phyloP scores from a whole-genome alignment of 2,888 invertebrate species.

The Drosophila ezoana region DNA sequence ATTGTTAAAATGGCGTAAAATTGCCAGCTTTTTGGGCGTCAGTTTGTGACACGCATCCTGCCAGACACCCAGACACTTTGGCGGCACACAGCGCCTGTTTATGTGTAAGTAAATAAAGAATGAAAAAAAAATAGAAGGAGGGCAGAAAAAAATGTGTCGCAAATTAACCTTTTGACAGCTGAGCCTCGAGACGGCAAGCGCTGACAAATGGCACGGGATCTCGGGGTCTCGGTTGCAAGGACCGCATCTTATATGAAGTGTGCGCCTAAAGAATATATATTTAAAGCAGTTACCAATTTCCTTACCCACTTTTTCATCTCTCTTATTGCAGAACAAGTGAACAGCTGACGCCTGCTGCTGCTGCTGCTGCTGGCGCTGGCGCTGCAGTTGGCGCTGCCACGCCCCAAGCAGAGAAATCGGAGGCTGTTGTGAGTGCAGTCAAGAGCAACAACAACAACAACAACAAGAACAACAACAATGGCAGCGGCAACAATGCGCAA shows the following conservation, averaged over 20 bases:
- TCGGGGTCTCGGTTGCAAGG: background rate
- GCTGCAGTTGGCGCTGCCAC: conserved; percentile 35
- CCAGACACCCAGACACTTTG: conserved; percentile 43
- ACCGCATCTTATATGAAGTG: conserved; percentile 13
- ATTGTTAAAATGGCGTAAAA: conserved; percentile 81
- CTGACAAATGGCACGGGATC: conserved; percentile 51
- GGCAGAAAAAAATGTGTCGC: conserved; percentile 66
- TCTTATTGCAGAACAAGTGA: conserved; percentile 68
- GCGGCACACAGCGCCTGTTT: background rate
- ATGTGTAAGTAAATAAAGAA: no score
- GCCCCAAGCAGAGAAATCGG: conserved; percentile 42
- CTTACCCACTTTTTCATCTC: background rate
- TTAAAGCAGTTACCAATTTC: conserved; percentile 1
- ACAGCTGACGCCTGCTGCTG: conserved; percentile 45
- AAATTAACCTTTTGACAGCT: conserved; percentile 81
- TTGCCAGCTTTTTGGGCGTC: conserved; percentile 70
- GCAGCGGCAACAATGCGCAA: conserved; percentile 57
- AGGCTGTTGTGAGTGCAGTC: conserved; percentile 28
- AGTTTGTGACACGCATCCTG: conserved; percentile 47
- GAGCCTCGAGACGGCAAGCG: conserved; percentile 22
- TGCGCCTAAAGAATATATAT: background rate
- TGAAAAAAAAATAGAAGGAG: conserved; percentile 5
- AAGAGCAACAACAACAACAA: conserved; percentile 35
- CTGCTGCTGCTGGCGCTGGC: conserved; percentile 38
- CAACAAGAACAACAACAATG: conserved; percentile 43